Conservation (phyloP, 2,797 vertebrate species). For the Limosa lapponica region DNA sequence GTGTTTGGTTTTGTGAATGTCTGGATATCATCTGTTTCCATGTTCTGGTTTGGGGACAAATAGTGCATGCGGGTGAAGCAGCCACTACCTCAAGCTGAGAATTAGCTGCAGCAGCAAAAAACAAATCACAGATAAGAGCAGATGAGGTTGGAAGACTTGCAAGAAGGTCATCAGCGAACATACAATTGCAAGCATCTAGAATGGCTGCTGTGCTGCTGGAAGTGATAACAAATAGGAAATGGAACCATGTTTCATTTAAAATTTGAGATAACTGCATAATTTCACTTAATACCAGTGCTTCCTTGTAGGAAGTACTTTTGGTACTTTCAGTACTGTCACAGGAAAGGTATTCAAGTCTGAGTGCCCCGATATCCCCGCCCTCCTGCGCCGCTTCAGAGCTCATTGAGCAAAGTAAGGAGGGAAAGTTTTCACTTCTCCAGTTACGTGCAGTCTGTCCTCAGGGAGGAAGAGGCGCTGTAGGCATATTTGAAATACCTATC, state of each 20-base stretch:
- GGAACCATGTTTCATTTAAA: neutral
- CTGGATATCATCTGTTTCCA: neutral
- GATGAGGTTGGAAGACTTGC: neutral
- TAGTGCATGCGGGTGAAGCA: rapidly evolving
- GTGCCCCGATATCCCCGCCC: neutral
- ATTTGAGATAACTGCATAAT: neutral
- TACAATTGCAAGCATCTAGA: neutral
- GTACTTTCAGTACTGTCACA: neutral
- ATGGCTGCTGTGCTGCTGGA: neutral
- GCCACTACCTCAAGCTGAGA: neutral
- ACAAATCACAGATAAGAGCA: neutral
- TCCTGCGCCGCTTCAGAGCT: neutral
- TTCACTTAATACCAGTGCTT: neutral
- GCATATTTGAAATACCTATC: neutral
- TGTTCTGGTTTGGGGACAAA: neutral
- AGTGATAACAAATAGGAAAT: neutral
- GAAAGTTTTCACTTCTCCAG: neutral
- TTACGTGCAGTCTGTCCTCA: neutral
- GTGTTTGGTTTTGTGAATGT: neutral
- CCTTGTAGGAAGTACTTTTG: neutral
- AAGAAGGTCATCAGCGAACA: neutral
- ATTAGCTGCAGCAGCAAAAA: neutral
- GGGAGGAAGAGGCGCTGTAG: neutral
- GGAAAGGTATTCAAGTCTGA: neutral
- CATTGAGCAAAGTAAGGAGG: neutral